phyloP scores from a whole-genome alignment of 1,140 invertebrate genomes.

The Chlorops oryzae region DNA sequence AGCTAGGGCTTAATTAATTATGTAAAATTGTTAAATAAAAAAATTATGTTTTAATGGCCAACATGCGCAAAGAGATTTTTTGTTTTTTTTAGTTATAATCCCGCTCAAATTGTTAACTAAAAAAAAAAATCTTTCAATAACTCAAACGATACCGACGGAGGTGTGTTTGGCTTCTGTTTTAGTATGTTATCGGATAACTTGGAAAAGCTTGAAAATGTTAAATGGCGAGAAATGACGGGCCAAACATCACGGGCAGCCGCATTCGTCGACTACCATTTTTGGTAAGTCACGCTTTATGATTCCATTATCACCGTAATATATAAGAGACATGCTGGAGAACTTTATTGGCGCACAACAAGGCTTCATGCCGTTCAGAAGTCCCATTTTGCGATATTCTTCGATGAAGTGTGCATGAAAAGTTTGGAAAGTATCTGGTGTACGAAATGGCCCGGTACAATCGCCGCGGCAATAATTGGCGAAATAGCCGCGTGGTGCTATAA shows the following conservation, averaged over 20 bases:
- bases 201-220: no score
- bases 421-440: constrained; percentile 76
- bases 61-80: no score
- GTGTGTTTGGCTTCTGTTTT: no score
- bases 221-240: no score
- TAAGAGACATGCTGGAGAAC: constrained; percentile 85
- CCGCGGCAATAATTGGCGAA: constrained; percentile 92
- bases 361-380: constrained; percentile 66
- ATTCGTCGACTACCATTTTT: constrained; percentile 95
- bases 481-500: constrained; percentile 83
- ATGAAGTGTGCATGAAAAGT: constrained; percentile 86
- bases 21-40: no score
- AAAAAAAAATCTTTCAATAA: no score
- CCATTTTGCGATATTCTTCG: constrained; percentile 76
- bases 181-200: no score
- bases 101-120: no score
- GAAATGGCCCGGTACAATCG: constrained; percentile 66
- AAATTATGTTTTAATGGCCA: no score
- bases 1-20: no score
- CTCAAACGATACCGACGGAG: no score
- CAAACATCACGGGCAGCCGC: constrained; percentile 81
- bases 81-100: no score
- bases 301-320: constrained; percentile 87
- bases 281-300: constrained; percentile 91
- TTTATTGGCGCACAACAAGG: constrained; percentile 92